Conservation (phyloP, 2,797 vertebrate genomes). For the Anniella stebbinsi region DNA sequence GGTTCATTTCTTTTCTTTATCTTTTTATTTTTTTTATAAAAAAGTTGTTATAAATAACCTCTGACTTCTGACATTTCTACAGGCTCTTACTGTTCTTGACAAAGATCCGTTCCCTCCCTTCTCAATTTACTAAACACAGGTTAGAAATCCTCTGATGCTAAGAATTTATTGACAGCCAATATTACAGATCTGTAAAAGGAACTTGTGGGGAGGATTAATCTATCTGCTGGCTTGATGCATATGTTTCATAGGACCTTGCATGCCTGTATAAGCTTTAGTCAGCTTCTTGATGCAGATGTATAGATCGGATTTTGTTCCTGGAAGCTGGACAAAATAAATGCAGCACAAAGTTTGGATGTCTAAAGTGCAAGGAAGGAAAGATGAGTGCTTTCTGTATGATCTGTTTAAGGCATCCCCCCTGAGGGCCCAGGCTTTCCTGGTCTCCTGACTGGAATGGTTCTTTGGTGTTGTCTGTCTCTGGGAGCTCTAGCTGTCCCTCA, state of each 20-base stretch:
- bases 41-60: conserved; percentile 59
- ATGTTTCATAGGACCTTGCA: background rate
- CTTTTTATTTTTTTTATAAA: conserved; percentile 59
- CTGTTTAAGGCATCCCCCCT: background rate
- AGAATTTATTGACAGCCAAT: background rate
- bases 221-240: background rate
- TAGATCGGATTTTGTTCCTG: background rate
- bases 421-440: too few relatives aligned
- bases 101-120: conserved; percentile 18
- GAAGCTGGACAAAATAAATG: conserved; percentile 3
- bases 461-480: too few relatives aligned
- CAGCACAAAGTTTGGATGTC: background rate
- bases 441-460: too few relatives aligned
- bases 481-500: too few relatives aligned
- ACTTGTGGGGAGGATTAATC: background rate
- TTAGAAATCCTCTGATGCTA: background rate
- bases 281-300: conserved; percentile 27
- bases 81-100: conserved; percentile 26
- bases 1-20: conserved; percentile 72
- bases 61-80: conserved; percentile 33
- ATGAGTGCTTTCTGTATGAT: background rate
- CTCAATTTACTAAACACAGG: background rate
- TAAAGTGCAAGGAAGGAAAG: conserved; percentile 2
- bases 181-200: background rate
- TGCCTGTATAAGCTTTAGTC: background rate